phyloP scores from a whole-genome alignment of 2,113 vertebrate genomes.

The Geothlypis trichas region DNA sequence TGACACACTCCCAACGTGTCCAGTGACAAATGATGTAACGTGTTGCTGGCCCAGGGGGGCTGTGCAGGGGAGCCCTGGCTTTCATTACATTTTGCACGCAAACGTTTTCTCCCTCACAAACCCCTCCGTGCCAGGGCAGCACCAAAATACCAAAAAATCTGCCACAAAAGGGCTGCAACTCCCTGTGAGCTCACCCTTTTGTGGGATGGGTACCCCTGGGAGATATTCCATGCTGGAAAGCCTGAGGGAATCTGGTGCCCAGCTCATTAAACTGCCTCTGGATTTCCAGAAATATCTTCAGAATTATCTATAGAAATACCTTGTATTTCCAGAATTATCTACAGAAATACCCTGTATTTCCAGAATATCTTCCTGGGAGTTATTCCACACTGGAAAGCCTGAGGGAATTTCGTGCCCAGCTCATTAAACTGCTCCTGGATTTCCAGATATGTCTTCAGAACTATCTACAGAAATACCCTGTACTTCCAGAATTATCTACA shows the following conservation, averaged over 20 bases:
- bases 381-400: too few relatives aligned
- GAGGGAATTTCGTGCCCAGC: too few relatives aligned
- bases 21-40: constrained; percentile 68
- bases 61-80: constrained; percentile 19
- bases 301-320: too few relatives aligned
- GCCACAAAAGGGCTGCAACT: not conserved
- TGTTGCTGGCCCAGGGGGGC: constrained; percentile 37
- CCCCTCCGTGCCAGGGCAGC: not conserved
- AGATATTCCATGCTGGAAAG: not conserved
- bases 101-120: not conserved
- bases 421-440: too few relatives aligned
- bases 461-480: too few relatives aligned
- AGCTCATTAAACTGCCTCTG: fast-evolving
- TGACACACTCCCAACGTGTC: constrained; percentile 58
- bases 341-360: too few relatives aligned
- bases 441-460: too few relatives aligned
- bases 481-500: too few relatives aligned
- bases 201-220: not conserved
- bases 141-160: not conserved
- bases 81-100: not conserved
- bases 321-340: too few relatives aligned
- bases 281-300: not conserved
- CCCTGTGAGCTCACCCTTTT: not conserved
- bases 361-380: too few relatives aligned
- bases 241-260: not conserved